These are phyloP conservation scores for Bombus superbus DNA, from an alignment of 1,140 invertebrate genomes.

Conservation along the genomic window DNA sequence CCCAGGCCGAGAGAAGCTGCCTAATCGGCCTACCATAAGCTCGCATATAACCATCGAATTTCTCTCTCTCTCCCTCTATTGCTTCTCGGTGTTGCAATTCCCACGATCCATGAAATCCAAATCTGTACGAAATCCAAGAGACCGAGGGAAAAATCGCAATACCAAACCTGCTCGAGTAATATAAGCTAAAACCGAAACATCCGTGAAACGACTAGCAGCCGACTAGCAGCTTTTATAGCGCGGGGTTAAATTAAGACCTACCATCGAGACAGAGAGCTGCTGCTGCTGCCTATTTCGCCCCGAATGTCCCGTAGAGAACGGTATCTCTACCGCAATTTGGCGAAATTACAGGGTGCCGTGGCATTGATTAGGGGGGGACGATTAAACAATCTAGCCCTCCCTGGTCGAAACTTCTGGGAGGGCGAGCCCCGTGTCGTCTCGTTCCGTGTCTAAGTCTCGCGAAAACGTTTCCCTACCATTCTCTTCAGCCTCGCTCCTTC, in stretches of 20 bases:
- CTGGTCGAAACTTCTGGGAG: slow-evolving; percentile 80
- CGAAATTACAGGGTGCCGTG: slow-evolving; percentile 77
- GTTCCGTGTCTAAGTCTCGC: slow-evolving; percentile 58
- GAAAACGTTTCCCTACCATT: slow-evolving; percentile 55
- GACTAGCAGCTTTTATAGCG: slow-evolving; percentile 48
- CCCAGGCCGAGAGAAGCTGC: not conserved
- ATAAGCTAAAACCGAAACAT: not conserved
- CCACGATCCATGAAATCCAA: slow-evolving; percentile 1
- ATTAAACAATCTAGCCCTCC: slow-evolving; percentile 81
- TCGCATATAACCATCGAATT: not conserved
- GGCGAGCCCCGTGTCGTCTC: slow-evolving; percentile 54
- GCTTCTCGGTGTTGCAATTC: slow-evolving; percentile 10
- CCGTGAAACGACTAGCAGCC: not conserved
- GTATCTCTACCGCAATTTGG: slow-evolving; percentile 76
- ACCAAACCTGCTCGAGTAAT: not conserved
- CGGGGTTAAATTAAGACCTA: slow-evolving; percentile 73
- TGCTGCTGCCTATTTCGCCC: slow-evolving; percentile 57
- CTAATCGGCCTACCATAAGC: slow-evolving; percentile 25
- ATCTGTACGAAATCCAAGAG: not conserved
- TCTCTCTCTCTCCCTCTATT: no score
- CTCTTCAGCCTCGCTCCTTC: not conserved
- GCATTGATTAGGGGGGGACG: slow-evolving; percentile 77
- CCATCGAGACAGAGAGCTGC: slow-evolving; percentile 35
- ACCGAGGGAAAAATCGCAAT: not conserved
- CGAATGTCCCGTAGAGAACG: slow-evolving; percentile 65